Evolutionary conservation across 2,113 vertebrate genomes (phyloP).

Genomic region (Scartelaos histophorus): DNA sequence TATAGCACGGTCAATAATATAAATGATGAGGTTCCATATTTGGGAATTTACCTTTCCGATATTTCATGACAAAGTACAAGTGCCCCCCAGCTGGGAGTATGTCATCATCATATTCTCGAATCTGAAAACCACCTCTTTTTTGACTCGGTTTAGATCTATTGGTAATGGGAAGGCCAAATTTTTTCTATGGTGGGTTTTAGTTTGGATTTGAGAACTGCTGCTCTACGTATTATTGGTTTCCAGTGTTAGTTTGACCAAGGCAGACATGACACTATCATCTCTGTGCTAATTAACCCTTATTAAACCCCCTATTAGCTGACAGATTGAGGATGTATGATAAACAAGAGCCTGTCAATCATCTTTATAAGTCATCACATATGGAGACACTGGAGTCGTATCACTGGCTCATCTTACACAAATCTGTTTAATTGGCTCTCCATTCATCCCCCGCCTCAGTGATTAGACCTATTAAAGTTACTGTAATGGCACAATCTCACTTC

Average conservation of each 20-base stretch:
- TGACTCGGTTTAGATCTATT: too few species aligned
- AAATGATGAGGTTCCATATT: too few species aligned
- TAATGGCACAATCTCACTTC: conserved; percentile 75
- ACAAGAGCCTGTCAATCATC: conserved; percentile 57
- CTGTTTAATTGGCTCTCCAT: conserved; percentile 72
- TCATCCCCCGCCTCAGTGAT: conserved; percentile 72
- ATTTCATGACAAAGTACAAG: too few species aligned
- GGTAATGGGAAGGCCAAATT: too few species aligned
- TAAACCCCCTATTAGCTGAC: conserved; percentile 12
- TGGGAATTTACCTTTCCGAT: too few species aligned
- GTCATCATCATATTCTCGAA: too few species aligned
- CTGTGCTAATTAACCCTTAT: conserved; percentile 3
- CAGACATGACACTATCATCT: background rate
- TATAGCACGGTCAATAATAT: too few species aligned
- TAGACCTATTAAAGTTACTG: conserved; percentile 73
- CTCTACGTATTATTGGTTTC: background rate
- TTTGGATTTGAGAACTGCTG: too few species aligned
- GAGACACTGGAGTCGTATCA: conserved; percentile 57
- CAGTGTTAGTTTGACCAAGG: conserved; percentile 10
- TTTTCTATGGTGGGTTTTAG: too few species aligned
- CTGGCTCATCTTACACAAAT: conserved; percentile 62
- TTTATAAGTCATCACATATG: conserved; percentile 45
- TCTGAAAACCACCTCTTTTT: too few species aligned
- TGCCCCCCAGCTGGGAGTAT: too few species aligned
- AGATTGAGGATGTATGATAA: conserved; percentile 8